A percentile compares a stretch with the other conserved stretches of the same genome.
These are phyloP conservation scores for Tinamus guttatus DNA, from an alignment of 2,113 vertebrate genomes.

Conservation along the genomic window DNA sequence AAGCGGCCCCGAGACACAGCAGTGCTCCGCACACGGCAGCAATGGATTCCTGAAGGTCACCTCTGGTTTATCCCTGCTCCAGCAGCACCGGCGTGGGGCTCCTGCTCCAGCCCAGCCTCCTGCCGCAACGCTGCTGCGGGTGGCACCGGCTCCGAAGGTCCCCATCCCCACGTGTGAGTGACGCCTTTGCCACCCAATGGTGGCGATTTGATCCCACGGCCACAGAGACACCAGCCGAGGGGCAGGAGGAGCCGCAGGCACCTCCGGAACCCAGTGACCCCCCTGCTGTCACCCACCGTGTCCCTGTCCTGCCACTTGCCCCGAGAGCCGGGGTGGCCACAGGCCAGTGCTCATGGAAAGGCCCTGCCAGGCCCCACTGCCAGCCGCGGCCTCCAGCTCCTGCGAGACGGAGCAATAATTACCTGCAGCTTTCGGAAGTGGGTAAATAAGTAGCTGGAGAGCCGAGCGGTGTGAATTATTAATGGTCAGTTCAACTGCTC, in stretches of 20 bases:
- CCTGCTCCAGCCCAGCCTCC: too few species aligned
- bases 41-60: conserved; percentile 39
- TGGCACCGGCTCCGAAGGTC: too few species aligned
- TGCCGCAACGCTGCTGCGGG: too few species aligned
- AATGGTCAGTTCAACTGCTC: not conserved
- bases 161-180: too few species aligned
- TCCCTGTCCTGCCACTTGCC: too few species aligned
- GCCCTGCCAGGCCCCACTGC: not conserved
- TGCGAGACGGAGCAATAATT: not conserved
- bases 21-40: conserved; percentile 20
- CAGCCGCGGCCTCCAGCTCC: not conserved
- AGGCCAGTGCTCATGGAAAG: accelerated
- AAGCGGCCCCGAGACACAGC: not conserved
- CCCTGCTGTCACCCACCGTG: too few species aligned
- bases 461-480: not conserved
- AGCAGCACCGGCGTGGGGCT: too few species aligned
- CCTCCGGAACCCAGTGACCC: too few species aligned
- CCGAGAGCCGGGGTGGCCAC: not conserved
- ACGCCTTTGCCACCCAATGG: too few species aligned
- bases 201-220: too few species aligned
- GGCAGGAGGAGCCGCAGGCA: too few species aligned
- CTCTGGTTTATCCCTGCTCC: conserved; percentile 37
- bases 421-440: not conserved
- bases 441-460: not conserved
- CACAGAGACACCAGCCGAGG: too few species aligned